phyloP scores from a whole-genome alignment of 2,113 vertebrate species.

The Dunckerocampus dactyliophorus region DNA sequence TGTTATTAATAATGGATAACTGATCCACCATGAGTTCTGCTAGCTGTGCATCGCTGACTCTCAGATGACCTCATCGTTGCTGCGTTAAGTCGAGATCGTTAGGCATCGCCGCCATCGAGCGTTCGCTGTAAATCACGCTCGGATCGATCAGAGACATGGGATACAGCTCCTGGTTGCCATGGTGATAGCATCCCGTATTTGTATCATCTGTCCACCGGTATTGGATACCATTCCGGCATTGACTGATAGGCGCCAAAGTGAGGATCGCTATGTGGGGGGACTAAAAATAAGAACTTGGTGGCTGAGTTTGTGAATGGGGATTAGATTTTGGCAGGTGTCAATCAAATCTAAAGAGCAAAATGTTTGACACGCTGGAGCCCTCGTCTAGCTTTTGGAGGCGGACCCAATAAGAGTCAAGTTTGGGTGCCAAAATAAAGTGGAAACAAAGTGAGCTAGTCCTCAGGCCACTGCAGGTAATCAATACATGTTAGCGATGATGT shows the following conservation, averaged over 20 bases:
- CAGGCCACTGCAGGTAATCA: too few species aligned
- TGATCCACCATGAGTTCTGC: neutral
- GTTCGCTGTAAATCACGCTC: slow-evolving; percentile 21
- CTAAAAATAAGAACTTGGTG: neutral
- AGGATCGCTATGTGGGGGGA: neutral
- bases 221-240: slow-evolving; percentile 43
- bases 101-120: slow-evolving; percentile 13
- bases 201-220: slow-evolving; percentile 24
- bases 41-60: too few species aligned
- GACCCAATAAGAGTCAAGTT: too few species aligned
- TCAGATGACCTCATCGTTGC: neutral
- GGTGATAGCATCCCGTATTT: slow-evolving; percentile 40
- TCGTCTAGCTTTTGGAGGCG: too few species aligned
- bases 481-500: too few species aligned
- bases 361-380: too few species aligned
- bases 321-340: neutral
- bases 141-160: slow-evolving; percentile 27
- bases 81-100: slow-evolving; percentile 10
- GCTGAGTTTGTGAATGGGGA: neutral
- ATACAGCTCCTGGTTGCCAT: slow-evolving; percentile 33
- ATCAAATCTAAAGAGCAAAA: slow-evolving; percentile 1
- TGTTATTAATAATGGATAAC: neutral
- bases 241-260: slow-evolving; percentile 10
- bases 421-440: too few species aligned
- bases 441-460: too few species aligned